Evolutionary conservation across 1,140 invertebrate species (phyloP).

Genomic region (Drosophila persimilis): DNA sequence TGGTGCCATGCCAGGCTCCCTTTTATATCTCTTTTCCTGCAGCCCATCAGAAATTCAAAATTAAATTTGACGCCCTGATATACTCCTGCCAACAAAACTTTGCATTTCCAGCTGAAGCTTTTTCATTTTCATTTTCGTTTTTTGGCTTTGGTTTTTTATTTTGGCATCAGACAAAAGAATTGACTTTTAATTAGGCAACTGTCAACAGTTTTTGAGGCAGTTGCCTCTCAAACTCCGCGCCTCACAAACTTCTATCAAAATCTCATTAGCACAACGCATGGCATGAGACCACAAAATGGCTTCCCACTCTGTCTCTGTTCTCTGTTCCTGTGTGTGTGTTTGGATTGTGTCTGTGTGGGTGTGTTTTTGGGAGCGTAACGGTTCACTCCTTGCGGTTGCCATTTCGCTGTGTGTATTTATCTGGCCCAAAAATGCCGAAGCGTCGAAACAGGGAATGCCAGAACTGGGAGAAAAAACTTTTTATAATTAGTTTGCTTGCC

Average conservation of each 20-base stretch:
- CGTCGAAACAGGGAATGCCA: not conserved
- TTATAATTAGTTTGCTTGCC: slow-evolving; percentile 61
- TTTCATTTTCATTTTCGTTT: not conserved
- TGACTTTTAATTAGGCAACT: slow-evolving; percentile 67
- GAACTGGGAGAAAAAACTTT: slow-evolving; percentile 29
- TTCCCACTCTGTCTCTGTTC: not conserved
- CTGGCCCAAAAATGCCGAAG: slow-evolving; percentile 21
- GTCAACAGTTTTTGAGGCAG: slow-evolving; percentile 51
- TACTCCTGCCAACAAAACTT: too few species aligned
- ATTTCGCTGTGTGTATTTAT: slow-evolving; percentile 36
- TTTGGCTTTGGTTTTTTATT: not conserved
- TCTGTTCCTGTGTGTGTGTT: slow-evolving; percentile 1
- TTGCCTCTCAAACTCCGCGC: slow-evolving; percentile 27
- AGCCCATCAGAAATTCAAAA: slow-evolving; percentile 21
- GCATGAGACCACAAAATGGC: slow-evolving; percentile 44
- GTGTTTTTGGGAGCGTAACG: slow-evolving; percentile 2
- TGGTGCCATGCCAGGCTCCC: not conserved
- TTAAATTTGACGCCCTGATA: too few species aligned
- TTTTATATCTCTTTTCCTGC: not conserved
- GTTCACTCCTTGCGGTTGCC: slow-evolving; percentile 27
- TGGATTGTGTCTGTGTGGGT: not conserved
- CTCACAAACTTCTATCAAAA: slow-evolving; percentile 64
- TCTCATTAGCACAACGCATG: slow-evolving; percentile 62
- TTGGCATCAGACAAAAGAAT: slow-evolving; percentile 43
- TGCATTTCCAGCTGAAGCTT: too few species aligned